Base-by-base conservation (phyloP, 2,113 vertebrate species). In the Dromiciops gliroides region DNA sequence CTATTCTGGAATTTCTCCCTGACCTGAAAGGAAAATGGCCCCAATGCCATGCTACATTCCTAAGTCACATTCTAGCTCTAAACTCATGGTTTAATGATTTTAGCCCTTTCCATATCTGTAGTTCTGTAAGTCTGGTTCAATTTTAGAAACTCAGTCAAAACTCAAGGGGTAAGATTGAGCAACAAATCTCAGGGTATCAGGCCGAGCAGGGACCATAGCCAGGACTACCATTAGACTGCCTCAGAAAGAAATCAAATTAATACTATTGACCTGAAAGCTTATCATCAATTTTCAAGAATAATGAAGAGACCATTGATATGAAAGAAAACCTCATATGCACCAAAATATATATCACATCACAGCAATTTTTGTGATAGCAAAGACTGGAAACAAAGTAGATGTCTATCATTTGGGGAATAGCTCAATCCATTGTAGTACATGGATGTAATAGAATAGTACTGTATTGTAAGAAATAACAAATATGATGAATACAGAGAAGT, bases 211-310 rank as follows among this genome's bases (percentile, higher is more conserved):
- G 37, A 22, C 16, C 14, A 7, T n/a, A 60, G 28, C 28, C 28
- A 60, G 28, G 28, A n/a, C 67, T 75, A 19, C 16, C 37, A 75
- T 50, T 90, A 95, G 93, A 91, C 25, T 28, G 49, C 60, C 83
- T 83, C 23, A 22, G 28, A 67, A 56, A 60, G 48, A 95, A 94
- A 12, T 94, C 67, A 89, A 37, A 52, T 19, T 50, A 52, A 89
- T 89, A 51, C 37, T 28, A 94, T 10, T 31, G 28, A 83, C 26
- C 83, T 92, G n/a, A 25, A 31, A 91, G 88, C 44, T 91, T 94
- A 89, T 75, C 92, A 88, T 88, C 50, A 60, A 24, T 94, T 96
- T 96, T 95, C 93, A 50, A 89, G 6, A 37, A 50, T 23, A 16
- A 83, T 37, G 26, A 89, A 37, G 3, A 75, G 12, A 1, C 1